Base-by-base conservation (phyloP, 2,113 vertebrate species). In the Triplophysa dalaica region DNA sequence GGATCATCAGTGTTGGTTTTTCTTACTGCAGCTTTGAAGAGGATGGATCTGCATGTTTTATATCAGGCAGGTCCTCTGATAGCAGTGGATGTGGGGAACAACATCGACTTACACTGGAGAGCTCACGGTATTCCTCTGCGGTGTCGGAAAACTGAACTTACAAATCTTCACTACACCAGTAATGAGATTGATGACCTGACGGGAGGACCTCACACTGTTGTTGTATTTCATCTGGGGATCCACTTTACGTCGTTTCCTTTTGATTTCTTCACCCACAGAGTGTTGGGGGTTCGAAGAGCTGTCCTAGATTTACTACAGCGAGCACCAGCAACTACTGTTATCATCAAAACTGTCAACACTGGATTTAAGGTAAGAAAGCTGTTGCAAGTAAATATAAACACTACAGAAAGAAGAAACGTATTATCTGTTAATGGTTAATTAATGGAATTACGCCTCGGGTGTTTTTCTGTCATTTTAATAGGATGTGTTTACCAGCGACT, bases 171-270 rank as follows among this genome's bases (percentile, higher is more conserved):
- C 77, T 86, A 83, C 67, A 83, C 82, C 63, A 67, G 68, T n/a
- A 52, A 64, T 17, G 72, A 86, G 68, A 45, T 87, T 10, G 77
- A 76, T 16, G 74, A 64, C 14, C 77, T 86, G 29, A 77, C 78
- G 13, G 86, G 86, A 3, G 85, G 81, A 7, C 70, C 70, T 1
- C 52, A 83, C 50, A 82, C 81, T 1, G 76, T 87, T 4, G 74
- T 87, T 6, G 63, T 85, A 12, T 52, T 86, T 29, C 82, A 62
- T n/a, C 63, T 86, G 4, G 85, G 87, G 69, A 81, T 85, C 13
- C 86, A 87, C 52, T 86, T 86, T 80, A 87, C 86, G n/a, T 79
- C 79, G 19, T 82, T 50, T 72, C 87, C 87, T 33, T 70, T 85
- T 5, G 38, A 45, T 4, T n/a, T 61, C 24, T 86, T 70, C 45